Conservation (phyloP, 2,888 invertebrate genomes). For the Acrocera orbiculus region DNA sequence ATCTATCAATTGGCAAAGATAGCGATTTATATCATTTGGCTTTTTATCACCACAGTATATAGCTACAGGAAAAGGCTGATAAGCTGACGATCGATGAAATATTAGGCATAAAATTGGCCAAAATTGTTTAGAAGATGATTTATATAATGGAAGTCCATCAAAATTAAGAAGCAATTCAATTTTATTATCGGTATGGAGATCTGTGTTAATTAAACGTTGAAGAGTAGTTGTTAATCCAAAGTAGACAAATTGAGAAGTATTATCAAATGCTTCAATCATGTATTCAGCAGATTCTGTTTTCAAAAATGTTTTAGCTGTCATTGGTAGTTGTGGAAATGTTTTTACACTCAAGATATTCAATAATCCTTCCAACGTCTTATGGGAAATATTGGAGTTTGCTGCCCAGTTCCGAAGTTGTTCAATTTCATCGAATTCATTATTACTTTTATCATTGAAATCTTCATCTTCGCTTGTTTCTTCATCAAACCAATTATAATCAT, state of each 20-base stretch:
- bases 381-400: background rate
- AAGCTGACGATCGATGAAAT: background rate
- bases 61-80: background rate
- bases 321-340: background rate
- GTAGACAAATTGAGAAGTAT: background rate
- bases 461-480: no score
- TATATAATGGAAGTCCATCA: background rate
- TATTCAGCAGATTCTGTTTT: background rate
- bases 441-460: background rate
- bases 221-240: background rate
- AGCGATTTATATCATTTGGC: background rate
- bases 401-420: background rate
- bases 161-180: background rate
- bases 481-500: no score
- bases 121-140: background rate
- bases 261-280: background rate
- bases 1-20: background rate
- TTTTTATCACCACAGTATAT: background rate
- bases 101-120: background rate
- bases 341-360: background rate
- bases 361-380: background rate
- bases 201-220: background rate
- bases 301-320: background rate
- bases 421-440: background rate
- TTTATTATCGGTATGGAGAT: background rate